phyloP scores from a whole-genome alignment of 2,888 invertebrate genomes.

The Lithophane ornitopus region DNA sequence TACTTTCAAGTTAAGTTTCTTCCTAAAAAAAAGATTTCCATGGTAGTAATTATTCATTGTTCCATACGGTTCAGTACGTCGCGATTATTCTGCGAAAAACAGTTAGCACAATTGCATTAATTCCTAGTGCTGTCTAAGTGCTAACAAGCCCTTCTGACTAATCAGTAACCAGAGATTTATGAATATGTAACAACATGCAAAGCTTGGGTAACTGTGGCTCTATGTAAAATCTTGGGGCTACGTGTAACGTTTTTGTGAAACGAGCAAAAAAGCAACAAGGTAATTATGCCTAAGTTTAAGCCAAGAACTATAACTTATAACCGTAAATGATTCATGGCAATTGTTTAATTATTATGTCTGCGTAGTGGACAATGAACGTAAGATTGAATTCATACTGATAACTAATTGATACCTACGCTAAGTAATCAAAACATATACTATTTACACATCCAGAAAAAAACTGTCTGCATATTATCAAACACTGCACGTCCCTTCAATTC shows the following conservation, averaged over 20 bases:
- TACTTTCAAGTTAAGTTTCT: not conserved
- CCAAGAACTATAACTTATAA: not conserved
- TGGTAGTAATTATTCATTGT: not conserved
- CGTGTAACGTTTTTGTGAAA: not conserved
- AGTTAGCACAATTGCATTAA: conserved; percentile 5
- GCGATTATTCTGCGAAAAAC: conserved; percentile 17
- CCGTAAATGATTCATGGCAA: not conserved
- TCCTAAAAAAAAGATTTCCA: not conserved
- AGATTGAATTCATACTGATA: not conserved
- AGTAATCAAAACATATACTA: not conserved
- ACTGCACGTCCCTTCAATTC: conserved; percentile 22
- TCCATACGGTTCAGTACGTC: not conserved
- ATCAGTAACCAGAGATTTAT: conserved; percentile 1
- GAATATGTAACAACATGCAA: conserved; percentile 35
- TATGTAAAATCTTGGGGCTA: not conserved
- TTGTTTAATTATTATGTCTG: not conserved
- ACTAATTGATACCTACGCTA: not conserved
- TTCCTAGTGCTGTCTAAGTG: not conserved
- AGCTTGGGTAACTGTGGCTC: not conserved
- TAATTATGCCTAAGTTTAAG: not conserved
- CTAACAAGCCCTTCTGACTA: conserved; percentile 24
- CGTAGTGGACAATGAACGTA: not conserved
- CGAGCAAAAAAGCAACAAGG: not conserved
- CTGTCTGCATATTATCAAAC: conserved; percentile 25
- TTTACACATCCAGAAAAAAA: not conserved